A percentile compares a stretch with the other conserved stretches of the same genome.
These are phyloP conservation scores for Gorilla gorilla DNA, from an alignment of 2,113 vertebrate genomes.

Conservation along the genomic window DNA sequence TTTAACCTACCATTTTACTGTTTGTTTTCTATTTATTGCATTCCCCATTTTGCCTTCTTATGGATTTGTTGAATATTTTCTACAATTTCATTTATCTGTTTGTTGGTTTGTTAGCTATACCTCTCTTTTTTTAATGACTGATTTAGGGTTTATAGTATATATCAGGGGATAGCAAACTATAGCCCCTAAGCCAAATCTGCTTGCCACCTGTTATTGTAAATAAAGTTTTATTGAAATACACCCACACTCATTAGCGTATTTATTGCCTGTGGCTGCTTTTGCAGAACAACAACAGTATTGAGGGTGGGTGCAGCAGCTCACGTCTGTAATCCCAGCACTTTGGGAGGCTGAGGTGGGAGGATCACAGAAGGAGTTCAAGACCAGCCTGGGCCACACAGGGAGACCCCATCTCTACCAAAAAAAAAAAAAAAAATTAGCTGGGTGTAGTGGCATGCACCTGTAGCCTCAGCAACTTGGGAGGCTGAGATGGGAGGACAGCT, in stretches of 20 bases:
- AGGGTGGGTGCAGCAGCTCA: no score
- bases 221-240: neutral
- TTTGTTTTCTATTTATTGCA: neutral
- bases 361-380: no score
- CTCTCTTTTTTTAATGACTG: neutral
- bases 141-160: neutral
- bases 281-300: neutral
- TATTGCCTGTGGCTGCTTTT: neutral
- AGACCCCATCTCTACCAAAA: no score
- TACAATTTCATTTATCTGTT: neutral
- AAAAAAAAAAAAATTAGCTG: no score
- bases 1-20: neutral
- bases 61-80: neutral
- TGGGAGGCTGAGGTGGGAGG: no score
- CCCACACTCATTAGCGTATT: neutral
- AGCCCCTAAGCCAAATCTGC: neutral
- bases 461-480: no score
- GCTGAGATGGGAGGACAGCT: no score
- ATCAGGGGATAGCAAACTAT: neutral
- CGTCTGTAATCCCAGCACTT: no score
- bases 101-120: neutral
- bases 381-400: no score
- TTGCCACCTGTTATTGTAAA: neutral
- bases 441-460: no score
- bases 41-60: neutral